A percentile compares a stretch with the other conserved stretches of the same genome.
phyloP scores from a whole-genome alignment of 2,113 vertebrate genomes.

The Paracanthobrama guichenoti region DNA sequence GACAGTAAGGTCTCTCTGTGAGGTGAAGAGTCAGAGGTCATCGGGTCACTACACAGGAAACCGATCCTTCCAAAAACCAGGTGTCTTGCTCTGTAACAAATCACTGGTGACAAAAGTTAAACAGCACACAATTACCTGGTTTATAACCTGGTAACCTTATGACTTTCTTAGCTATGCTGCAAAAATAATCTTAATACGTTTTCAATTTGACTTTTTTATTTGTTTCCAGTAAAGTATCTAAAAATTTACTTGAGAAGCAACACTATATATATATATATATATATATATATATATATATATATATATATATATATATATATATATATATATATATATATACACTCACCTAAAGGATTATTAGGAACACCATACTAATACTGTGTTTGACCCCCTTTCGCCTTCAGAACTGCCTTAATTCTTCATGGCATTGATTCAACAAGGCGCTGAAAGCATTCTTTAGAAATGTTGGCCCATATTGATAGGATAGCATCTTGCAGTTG shows the following conservation, averaged over 20 bases:
- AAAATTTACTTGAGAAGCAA: neutral
- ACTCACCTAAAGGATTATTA: no score
- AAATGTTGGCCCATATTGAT: no score
- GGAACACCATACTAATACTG: no score
- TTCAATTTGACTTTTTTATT: no score
- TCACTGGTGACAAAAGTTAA: neutral
- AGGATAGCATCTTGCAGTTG: no score
- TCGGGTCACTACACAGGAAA: constrained; percentile 3
- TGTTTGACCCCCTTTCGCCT: no score
- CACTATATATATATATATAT: no score
- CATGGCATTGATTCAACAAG: no score
- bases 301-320: neutral
- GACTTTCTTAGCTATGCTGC: neutral
- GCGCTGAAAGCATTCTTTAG: no score
- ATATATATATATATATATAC: no score
- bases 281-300: neutral
- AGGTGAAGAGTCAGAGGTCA: constrained; percentile 7
- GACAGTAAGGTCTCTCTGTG: neutral
- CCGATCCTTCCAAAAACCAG: neutral
- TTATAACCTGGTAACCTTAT: neutral
- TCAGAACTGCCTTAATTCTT: no score
- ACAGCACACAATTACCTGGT: neutral
- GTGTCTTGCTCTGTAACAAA: constrained; percentile 4
- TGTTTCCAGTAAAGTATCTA: neutral
- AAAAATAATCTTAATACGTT: no score